phyloP scores from a whole-genome alignment of 2,113 vertebrate genomes.

The Stigmatopora argus region DNA sequence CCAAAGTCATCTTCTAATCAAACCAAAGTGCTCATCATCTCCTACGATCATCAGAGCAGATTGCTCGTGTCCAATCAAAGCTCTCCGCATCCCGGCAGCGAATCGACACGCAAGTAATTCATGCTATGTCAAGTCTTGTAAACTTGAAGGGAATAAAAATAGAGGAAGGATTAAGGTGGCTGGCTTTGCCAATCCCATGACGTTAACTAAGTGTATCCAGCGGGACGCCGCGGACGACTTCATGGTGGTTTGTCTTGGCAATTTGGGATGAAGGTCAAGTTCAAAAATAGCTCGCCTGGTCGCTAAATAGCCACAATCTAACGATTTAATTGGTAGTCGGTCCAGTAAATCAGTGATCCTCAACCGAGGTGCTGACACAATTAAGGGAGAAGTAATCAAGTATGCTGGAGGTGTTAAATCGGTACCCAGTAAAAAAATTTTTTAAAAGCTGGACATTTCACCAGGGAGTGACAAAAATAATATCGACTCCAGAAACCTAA shows the following conservation, averaged over 20 bases:
- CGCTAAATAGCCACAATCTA: background rate
- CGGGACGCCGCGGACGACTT: slow-evolving; percentile 5
- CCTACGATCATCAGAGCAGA: background rate
- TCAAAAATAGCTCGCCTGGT: background rate
- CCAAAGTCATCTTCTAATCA: slow-evolving; percentile 9
- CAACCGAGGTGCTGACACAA: background rate
- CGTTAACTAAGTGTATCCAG: background rate
- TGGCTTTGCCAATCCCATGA: background rate
- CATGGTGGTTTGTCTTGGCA: background rate
- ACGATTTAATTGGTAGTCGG: background rate
- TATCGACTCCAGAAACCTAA: too few species aligned
- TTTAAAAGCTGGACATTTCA: too few species aligned
- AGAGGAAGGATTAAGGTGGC: slow-evolving; percentile 14
- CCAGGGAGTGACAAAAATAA: too few species aligned
- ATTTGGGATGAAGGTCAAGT: slow-evolving; percentile 5
- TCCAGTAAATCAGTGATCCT: background rate
- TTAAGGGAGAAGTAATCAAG: background rate
- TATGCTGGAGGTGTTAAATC: background rate
- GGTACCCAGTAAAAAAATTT: too few species aligned
- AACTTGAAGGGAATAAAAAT: slow-evolving; percentile 25
- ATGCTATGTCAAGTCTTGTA: slow-evolving; percentile 27
- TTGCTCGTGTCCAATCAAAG: slow-evolving; percentile 24
- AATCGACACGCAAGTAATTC: slow-evolving; percentile 31
- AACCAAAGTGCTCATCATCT: slow-evolving; percentile 12
- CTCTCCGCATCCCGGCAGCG: slow-evolving; percentile 14